Evolutionary conservation across 1,140 invertebrate species (phyloP).

Genomic region (Pogonus chalceus): DNA sequence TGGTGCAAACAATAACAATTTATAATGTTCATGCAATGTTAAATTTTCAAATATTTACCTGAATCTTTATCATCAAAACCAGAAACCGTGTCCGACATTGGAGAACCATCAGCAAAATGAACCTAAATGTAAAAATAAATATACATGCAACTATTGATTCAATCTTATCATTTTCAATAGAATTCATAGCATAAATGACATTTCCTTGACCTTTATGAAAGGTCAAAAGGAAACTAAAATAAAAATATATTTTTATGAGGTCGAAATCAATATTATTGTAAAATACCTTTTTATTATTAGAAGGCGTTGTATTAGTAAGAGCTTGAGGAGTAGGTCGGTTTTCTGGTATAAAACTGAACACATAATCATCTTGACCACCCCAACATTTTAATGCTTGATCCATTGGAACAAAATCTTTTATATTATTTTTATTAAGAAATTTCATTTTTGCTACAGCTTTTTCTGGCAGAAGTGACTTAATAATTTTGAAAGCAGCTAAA

Average conservation of each 20-base stretch:
- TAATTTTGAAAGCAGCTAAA: slow-evolving; percentile 83
- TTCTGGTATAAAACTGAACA: slow-evolving; percentile 61
- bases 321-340: slow-evolving; percentile 33
- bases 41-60: too few species aligned
- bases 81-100: slow-evolving; percentile 33
- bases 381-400: slow-evolving; percentile 67
- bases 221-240: too few species aligned
- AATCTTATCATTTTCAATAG: neutral
- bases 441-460: slow-evolving; percentile 86
- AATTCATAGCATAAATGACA: slow-evolving; percentile 9
- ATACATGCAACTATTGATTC: neutral
- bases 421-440: slow-evolving; percentile 66
- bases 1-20: neutral
- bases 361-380: slow-evolving; percentile 76
- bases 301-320: slow-evolving; percentile 11
- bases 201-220: slow-evolving; percentile 3
- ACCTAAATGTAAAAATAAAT: slow-evolving; percentile 32
- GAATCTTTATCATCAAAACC: slow-evolving; percentile 27
- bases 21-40: too few species aligned
- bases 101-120: slow-evolving; percentile 49
- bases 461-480: slow-evolving; percentile 78
- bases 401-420: slow-evolving; percentile 66
- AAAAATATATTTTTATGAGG: too few species aligned
- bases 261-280: too few species aligned
- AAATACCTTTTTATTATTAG: slow-evolving; percentile 42